Conservation (phyloP, 2,113 vertebrate species). For the Xenotilapia leptura region DNA sequence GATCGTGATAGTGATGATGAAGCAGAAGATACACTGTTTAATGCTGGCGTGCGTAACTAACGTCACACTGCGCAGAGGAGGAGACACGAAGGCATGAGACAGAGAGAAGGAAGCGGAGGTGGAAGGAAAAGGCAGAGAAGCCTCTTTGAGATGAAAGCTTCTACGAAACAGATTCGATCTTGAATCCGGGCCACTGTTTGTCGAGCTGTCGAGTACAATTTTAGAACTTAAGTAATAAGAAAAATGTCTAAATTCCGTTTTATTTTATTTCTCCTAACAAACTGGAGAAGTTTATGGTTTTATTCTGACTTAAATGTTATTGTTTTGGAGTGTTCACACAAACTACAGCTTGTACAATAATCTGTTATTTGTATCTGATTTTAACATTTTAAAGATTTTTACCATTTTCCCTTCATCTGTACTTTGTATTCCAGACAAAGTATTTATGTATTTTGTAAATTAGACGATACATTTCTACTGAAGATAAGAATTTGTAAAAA, state of each 20-base stretch:
- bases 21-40: constrained; percentile 20
- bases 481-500: background rate
- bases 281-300: background rate
- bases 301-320: background rate
- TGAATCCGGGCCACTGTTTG: background rate
- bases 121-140: background rate
- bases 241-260: background rate
- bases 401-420: background rate
- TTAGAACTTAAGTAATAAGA: background rate
- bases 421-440: background rate
- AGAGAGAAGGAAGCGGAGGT: background rate
- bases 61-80: background rate
- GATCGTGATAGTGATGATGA: constrained; percentile 17
- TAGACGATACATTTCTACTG: background rate
- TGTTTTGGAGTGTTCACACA: background rate
- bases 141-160: background rate
- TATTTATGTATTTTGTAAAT: background rate
- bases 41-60: background rate
- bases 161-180: background rate
- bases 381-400: background rate
- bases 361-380: background rate
- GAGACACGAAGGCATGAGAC: background rate
- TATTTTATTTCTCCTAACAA: background rate
- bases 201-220: background rate
- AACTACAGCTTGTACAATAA: background rate